These are phyloP conservation scores for Trematocara stigmaticum DNA, from an alignment of 2,113 vertebrate genomes.

Conservation along the genomic window DNA sequence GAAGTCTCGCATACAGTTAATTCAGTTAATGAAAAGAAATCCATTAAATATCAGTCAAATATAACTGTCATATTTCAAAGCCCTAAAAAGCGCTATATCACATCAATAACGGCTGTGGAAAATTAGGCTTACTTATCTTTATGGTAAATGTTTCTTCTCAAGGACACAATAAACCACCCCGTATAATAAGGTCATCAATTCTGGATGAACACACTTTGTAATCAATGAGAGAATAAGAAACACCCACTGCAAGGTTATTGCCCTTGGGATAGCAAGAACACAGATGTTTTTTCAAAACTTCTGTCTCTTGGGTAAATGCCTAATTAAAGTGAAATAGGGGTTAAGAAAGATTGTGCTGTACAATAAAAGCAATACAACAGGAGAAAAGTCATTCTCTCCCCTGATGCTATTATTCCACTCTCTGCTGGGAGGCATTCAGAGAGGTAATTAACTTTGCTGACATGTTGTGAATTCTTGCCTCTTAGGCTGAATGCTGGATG, in stretches of 20 bases:
- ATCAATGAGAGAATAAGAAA: slow-evolving; percentile 22
- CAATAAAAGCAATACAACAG: slow-evolving; percentile 18
- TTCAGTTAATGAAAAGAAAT: background rate
- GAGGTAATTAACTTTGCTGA: slow-evolving; percentile 61
- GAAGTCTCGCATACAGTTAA: background rate
- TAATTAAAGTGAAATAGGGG: slow-evolving; percentile 53
- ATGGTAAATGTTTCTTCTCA: background rate
- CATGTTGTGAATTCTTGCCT: slow-evolving; percentile 47
- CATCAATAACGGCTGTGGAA: background rate
- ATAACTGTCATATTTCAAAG: background rate
- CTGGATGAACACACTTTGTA: background rate
- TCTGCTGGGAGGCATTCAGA: slow-evolving; percentile 31
- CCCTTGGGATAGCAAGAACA: slow-evolving; percentile 30
- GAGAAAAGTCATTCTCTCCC: slow-evolving; percentile 19
- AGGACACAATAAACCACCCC: background rate
- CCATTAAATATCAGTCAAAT: background rate
- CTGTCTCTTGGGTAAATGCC: slow-evolving; percentile 10
- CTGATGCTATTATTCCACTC: slow-evolving; percentile 31
- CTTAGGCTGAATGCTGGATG: slow-evolving; percentile 7
- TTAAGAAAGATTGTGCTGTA: slow-evolving; percentile 25
- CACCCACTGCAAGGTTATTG: background rate
- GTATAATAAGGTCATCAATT: slow-evolving; percentile 32
- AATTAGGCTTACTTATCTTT: background rate
- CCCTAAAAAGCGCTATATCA: background rate
- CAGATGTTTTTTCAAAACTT: slow-evolving; percentile 22